phyloP scores from a whole-genome alignment of 2,113 vertebrate species.

The Tinamus guttatus region DNA sequence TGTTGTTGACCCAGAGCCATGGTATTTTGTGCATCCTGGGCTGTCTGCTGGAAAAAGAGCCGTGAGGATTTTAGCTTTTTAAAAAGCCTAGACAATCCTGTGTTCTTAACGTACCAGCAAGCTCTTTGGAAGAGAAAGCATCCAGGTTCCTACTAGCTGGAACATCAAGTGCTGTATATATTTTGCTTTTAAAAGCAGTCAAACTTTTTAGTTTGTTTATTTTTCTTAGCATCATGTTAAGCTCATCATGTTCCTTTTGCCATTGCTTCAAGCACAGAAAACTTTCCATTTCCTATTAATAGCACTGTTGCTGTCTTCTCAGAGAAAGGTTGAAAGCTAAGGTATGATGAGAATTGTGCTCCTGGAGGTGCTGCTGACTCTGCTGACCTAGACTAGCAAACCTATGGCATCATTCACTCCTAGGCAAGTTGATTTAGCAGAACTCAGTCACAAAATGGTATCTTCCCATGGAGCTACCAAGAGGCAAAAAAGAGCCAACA shows the following conservation, averaged over 20 bases:
- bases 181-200: not conserved
- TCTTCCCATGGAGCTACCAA: not conserved
- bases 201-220: not conserved
- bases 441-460: not conserved
- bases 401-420: not conserved
- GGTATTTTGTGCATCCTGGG: not conserved
- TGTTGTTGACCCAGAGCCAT: not conserved
- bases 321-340: not conserved
- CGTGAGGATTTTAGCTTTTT: not conserved
- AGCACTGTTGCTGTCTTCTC: not conserved
- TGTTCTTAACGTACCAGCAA: not conserved
- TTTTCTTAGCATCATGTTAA: not conserved
- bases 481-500: not conserved
- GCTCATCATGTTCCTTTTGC: not conserved
- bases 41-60: not conserved
- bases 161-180: not conserved
- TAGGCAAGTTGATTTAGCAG: not conserved
- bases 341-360: not conserved
- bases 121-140: not conserved
- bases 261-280: not conserved
- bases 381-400: constrained; percentile 24
- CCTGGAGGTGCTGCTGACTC: not conserved
- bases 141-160: not conserved
- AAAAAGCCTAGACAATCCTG: not conserved
- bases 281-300: not conserved